Percentiles rank a stretch among this genome's conserved stretches.
phyloP scores from a whole-genome alignment of 2,888 invertebrate genomes.

The Acanthosepion lycidas region DNA sequence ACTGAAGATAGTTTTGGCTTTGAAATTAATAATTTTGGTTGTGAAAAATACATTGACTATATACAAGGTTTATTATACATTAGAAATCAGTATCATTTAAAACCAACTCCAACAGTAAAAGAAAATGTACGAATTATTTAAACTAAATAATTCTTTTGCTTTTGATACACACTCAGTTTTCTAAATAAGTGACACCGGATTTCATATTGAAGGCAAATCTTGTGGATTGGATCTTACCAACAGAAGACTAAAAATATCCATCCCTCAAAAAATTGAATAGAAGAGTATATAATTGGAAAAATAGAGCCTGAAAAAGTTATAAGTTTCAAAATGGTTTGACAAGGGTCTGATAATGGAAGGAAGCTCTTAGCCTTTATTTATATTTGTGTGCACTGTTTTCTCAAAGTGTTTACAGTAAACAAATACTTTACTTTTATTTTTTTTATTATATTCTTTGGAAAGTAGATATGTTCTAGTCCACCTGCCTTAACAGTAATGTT shows the following conservation, averaged over 20 bases:
- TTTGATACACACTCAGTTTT: neutral
- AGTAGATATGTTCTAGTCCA: too few relatives aligned
- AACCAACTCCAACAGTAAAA: slow-evolving; percentile 33
- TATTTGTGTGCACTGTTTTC: neutral
- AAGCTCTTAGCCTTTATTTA: neutral
- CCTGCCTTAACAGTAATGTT: neutral
- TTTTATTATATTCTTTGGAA: too few relatives aligned
- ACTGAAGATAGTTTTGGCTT: neutral
- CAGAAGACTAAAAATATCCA: neutral
- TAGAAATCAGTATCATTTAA: slow-evolving; percentile 6
- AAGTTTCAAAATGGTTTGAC: neutral
- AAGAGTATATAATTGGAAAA: neutral
- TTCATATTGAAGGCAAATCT: slow-evolving; percentile 15
- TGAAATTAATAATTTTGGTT: neutral
- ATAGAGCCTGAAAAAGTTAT: neutral
- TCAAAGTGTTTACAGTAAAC: neutral
- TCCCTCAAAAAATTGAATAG: neutral
- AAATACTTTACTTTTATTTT: too few relatives aligned
- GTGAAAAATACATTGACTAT: neutral
- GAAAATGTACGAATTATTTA: neutral
- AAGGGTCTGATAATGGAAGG: neutral
- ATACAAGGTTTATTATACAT: neutral
- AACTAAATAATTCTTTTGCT: neutral
- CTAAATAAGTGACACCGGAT: slow-evolving; percentile 13
- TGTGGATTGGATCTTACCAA: neutral